Base-by-base conservation (phyloP, 2,113 vertebrate species). In the Hemiprocne comata region DNA sequence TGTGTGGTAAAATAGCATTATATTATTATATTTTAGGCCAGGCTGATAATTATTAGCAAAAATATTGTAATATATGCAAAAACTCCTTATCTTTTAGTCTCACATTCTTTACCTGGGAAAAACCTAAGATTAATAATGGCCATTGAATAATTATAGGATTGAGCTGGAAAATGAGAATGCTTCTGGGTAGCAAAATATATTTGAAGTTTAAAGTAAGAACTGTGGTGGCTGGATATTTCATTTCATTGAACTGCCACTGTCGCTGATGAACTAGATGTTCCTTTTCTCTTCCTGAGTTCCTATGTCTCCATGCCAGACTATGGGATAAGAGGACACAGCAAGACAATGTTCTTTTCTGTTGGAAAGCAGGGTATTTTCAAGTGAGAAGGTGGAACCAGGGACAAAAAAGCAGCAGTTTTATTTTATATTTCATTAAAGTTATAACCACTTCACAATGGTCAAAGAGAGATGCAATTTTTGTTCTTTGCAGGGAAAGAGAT, bases 371-470 rank as follows among this genome's bases (percentile, higher is more conserved):
- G 19, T 66, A 58, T 77, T 93, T 85, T 87, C 74, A 80, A 91
- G 95, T 94, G 82, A 94, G 91, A 95, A 95, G 87, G 90, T 89
- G 89, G 89, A 93, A 87, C 80, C 58, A 70, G 53, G 38, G 57
- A 64, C 60, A 82, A 88, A 86, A 72, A 79, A 20, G 20, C 65
- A 88, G 77, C 11, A 6, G 51, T 91, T 94, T 90, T 94, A 62
- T 90, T 94, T 54, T 88, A 0, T 57, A 57, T 91, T 81, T 93
- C 67, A 80, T 87, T 94, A 90, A 84, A 74, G 64, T 79, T 83
- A 42, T 40, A 81, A 72, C 48, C 40, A 31, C 24, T 69, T 84
- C n/a, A 65, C 58, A 85, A 19, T 21, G 26, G 40, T 77, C 12
- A 5, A 34, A 87, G 67, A 58, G 51, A 80, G 55, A 75, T 74